These are phyloP conservation scores for Botia almorhae DNA, from an alignment of 2,797 vertebrate species.

Conservation along the genomic window DNA sequence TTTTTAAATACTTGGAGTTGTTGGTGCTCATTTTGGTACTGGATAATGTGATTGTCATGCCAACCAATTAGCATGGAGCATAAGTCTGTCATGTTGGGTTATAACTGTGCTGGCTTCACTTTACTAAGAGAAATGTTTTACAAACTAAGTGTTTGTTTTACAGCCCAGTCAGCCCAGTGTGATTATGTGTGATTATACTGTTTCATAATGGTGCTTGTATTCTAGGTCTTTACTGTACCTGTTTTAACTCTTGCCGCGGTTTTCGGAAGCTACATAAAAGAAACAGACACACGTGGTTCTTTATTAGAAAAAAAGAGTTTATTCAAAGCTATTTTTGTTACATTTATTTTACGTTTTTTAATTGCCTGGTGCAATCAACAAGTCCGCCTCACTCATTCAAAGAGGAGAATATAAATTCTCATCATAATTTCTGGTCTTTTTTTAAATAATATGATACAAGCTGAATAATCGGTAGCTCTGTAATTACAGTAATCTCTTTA, in stretches of 20 bases:
- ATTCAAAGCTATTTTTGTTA: slow-evolving; percentile 46
- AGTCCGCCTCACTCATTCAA: slow-evolving; percentile 9
- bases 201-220: neutral
- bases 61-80: neutral
- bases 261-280: slow-evolving; percentile 16
- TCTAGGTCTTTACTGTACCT: neutral
- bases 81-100: neutral
- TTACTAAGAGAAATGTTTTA: neutral
- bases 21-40: slow-evolving; percentile 68
- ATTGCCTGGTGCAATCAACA: slow-evolving; percentile 63
- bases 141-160: neutral
- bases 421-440: slow-evolving; percentile 14
- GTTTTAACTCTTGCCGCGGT: neutral
- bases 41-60: slow-evolving; percentile 75
- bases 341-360: slow-evolving; percentile 27
- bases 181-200: slow-evolving; percentile 11
- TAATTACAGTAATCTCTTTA: slow-evolving; percentile 59
- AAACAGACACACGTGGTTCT: slow-evolving; percentile 34
- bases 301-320: slow-evolving; percentile 44
- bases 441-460: slow-evolving; percentile 1
- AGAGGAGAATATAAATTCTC: slow-evolving; percentile 18
- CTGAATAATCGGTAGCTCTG: slow-evolving; percentile 22
- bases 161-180: neutral
- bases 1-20: slow-evolving; percentile 75
- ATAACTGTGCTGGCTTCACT: slow-evolving; percentile 3